Base-by-base conservation (phyloP, 2,113 vertebrate genomes). In the Albula glossodonta region DNA sequence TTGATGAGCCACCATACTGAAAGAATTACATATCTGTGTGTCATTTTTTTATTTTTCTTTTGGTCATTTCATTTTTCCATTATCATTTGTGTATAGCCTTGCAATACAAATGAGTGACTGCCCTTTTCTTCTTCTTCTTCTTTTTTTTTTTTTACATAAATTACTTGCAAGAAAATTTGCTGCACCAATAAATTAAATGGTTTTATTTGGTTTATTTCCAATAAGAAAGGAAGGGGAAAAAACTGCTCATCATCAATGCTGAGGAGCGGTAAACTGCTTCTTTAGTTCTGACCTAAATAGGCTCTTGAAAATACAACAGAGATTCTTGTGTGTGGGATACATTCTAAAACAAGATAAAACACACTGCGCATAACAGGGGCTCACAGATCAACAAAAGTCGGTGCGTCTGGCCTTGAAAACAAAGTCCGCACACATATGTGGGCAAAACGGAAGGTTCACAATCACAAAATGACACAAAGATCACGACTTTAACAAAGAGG, bases 251-350 rank as follows among this genome's bases (percentile, higher is more conserved):
- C 22, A 11, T 74, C 9, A 74, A 25, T 66, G 9, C 17, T 22
- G 60, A 74, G 8, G 8, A 74, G n/a, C n/a, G 31, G 70, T 8
- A 25, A 74, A 74, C n/a, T 74, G 22, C 70, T 31, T 5, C 70
- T 31, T 74, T 74, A 74, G 70, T 74, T 31, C 70, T 74, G 22
- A 74, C 10, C 70, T 31, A 74, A 74, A 74, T 74, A 74, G 70
- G 70, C 70, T 74, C 70, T 74, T 74, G 70, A 74, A 74, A 74
- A 74, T n/a, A 74, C 31, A 74, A 74, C 31, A 13, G 70, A 74
- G 70, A 74, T 74, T 74, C 70, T n/a, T 31, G 70, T 74, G n/a
- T 74, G 17, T n/a, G 22, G 0, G n/a, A 74, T 31, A 74, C 31
- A 74, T 74, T 74, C 70, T 25, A 74, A 8, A 74, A 31, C 25